A percentile compares a stretch with the other conserved stretches of the same genome.
Evolutionary conservation across 1,140 invertebrate genomes (phyloP).

Genomic region (Diuraphis noxia): DNA sequence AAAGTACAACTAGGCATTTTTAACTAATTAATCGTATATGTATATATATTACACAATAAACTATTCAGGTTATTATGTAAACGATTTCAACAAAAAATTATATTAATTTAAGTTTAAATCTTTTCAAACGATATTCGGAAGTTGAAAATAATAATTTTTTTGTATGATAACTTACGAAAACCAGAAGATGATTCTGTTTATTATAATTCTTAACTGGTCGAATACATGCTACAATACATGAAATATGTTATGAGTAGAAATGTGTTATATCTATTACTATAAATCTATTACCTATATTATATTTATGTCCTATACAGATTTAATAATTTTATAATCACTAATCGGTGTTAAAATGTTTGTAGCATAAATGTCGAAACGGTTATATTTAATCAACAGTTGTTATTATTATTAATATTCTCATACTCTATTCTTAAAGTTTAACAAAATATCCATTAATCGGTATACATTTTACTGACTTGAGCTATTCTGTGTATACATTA

Average conservation of each 20-base stretch:
- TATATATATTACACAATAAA: too few species aligned
- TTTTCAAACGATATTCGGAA: not conserved
- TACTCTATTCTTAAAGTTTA: not conserved
- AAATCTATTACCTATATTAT: not conserved
- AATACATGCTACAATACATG: not conserved
- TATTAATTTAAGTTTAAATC: not conserved
- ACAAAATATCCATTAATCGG: not conserved
- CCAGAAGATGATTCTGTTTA: not conserved
- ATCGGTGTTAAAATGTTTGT: not conserved
- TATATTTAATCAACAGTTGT: not conserved
- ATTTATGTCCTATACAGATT: not conserved
- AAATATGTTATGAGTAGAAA: too few species aligned
- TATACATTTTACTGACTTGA: not conserved
- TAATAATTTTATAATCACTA: not conserved
- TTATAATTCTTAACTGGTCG: not conserved
- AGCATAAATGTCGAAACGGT: not conserved
- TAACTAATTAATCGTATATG: not conserved
- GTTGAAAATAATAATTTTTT: not conserved
- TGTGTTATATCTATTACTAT: not conserved
- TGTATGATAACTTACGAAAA: not conserved
- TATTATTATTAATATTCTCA: not conserved
- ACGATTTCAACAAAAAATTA: not conserved
- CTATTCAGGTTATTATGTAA: not conserved
- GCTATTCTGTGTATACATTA: not conserved
- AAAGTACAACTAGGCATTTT: not conserved